Conservation (phyloP, 2,888 invertebrate species). For the Tiliacea citrago region DNA sequence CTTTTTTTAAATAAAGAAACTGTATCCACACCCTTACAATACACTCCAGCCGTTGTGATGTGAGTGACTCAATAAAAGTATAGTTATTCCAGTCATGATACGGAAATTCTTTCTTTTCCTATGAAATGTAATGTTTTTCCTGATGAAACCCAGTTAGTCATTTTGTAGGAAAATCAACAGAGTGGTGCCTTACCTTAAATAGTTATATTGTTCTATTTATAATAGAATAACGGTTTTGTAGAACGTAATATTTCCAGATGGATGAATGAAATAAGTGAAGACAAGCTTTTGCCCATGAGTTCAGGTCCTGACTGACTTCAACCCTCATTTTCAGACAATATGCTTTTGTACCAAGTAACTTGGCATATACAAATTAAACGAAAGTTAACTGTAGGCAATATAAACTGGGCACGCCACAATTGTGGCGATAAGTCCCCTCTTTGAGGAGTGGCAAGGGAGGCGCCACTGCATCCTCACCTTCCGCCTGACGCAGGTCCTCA, state of each 20-base stretch:
- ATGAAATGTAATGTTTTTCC: conserved; percentile 28
- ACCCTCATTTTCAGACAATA: background rate
- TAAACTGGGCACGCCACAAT: too few relatives aligned
- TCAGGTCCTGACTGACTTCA: background rate
- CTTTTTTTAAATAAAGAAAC: conserved; percentile 15
- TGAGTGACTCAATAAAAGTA: conserved; percentile 17
- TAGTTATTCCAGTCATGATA: conserved; percentile 40
- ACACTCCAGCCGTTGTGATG: conserved; percentile 21
- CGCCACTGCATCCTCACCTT: too few relatives aligned
- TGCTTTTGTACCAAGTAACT: too few relatives aligned
- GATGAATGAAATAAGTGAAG: background rate
- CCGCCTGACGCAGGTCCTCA: too few relatives aligned
- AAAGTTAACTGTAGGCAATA: too few relatives aligned
- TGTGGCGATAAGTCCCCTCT: too few relatives aligned
- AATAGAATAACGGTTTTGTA: background rate
- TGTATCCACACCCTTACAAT: conserved; percentile 16
- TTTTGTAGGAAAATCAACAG: conserved; percentile 4
- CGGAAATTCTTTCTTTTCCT: conserved; percentile 14
- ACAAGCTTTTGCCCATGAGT: background rate
- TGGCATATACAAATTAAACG: too few relatives aligned
- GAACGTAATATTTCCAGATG: background rate
- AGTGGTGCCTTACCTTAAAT: conserved; percentile 1
- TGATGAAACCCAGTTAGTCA: conserved; percentile 16
- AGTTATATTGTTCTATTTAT: background rate
- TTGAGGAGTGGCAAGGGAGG: too few relatives aligned